Evolutionary conservation across 2,797 vertebrate genomes (phyloP).

Genomic region (Momotus momota): DNA sequence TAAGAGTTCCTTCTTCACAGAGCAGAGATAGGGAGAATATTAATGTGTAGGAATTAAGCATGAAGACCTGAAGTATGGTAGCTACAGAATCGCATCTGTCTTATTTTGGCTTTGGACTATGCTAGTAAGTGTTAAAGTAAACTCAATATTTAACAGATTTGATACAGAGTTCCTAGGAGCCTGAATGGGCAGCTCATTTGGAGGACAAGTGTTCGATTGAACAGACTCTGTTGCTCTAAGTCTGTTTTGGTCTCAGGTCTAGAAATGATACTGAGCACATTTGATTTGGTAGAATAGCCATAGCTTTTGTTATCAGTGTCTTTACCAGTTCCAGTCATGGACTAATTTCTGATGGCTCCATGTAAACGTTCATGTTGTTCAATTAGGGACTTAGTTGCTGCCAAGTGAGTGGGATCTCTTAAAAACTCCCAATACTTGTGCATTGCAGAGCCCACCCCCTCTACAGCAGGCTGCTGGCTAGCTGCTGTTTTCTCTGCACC

Average conservation of each 20-base stretch:
- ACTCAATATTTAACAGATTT: not conserved
- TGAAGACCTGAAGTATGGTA: not conserved
- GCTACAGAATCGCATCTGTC: not conserved
- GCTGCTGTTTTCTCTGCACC: not conserved
- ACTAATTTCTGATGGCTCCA: not conserved
- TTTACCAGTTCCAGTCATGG: not conserved
- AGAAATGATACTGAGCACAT: not conserved
- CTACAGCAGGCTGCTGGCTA: not conserved
- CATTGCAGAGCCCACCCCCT: not conserved
- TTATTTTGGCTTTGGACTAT: not conserved
- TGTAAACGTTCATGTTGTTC: not conserved
- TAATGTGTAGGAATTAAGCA: not conserved
- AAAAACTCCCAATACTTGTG: not conserved
- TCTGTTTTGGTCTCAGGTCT: not conserved
- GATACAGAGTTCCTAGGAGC: not conserved
- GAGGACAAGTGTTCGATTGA: accelerated
- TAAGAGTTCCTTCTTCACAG: not conserved
- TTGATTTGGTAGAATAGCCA: not conserved
- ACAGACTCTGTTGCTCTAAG: not conserved
- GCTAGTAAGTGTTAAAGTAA: not conserved
- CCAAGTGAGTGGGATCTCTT: not conserved
- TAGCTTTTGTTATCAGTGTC: not conserved
- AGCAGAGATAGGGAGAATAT: not conserved
- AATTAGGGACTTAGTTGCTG: not conserved
- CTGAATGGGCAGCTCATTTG: not conserved